Conservation (phyloP, 1,140 invertebrate genomes). For the Eriocheir sinensis region DNA sequence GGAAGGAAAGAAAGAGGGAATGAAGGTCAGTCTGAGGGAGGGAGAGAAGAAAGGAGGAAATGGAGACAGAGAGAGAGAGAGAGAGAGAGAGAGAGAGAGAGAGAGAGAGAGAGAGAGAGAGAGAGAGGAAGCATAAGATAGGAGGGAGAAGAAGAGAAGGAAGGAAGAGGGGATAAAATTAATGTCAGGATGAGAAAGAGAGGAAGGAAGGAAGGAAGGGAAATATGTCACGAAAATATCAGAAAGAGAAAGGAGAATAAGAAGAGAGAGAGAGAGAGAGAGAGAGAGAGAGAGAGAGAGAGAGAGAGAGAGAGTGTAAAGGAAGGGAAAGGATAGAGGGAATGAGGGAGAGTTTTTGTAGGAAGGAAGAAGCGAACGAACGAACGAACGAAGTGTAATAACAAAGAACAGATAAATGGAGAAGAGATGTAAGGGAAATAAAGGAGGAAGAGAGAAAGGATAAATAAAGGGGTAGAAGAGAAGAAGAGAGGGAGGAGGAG, state of each 20-base stretch:
- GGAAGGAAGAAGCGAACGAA: too few species aligned
- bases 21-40: too few species aligned
- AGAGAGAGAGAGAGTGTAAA: neutral
- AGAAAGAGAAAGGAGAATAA: neutral
- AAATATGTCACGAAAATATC: neutral
- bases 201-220: neutral
- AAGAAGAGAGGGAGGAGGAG: too few species aligned
- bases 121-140: neutral
- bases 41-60: neutral
- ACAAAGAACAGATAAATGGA: too few species aligned
- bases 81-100: neutral
- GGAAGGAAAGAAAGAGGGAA: too few species aligned
- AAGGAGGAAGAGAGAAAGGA: too few species aligned
- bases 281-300: neutral
- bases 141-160: neutral
- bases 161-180: neutral
- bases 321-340: neutral
- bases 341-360: neutral
- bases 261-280: neutral
- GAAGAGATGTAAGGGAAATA: too few species aligned
- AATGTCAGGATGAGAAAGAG: neutral
- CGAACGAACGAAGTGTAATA: neutral
- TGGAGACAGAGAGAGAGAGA: neutral
- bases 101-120: neutral
- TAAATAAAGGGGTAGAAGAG: too few species aligned